A percentile compares a stretch with the other conserved stretches of the same genome.
Evolutionary conservation across 2,888 invertebrate genomes (phyloP).

Genomic region (Lepidocyrtoides sp.): DNA sequence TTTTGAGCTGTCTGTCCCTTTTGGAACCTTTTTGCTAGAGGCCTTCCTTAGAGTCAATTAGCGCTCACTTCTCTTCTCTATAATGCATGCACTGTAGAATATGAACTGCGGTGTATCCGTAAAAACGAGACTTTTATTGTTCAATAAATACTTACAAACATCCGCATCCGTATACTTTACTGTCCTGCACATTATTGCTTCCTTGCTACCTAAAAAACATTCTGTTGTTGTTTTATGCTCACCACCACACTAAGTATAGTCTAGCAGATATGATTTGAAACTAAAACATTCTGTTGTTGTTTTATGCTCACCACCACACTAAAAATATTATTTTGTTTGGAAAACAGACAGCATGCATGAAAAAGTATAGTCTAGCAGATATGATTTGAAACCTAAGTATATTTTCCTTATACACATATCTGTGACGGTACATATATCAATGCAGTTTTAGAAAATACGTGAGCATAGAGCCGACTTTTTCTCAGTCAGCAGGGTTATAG

Average conservation of each 20-base stretch:
- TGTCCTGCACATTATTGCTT: constrained; percentile 9
- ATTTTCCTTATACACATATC: too few relatives aligned
- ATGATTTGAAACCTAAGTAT: neutral
- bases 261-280: too few relatives aligned
- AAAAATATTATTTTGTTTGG: neutral
- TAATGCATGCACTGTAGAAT: neutral
- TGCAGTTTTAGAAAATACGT: too few relatives aligned
- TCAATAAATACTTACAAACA: neutral
- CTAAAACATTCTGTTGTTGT: too few relatives aligned
- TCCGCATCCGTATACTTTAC: constrained; percentile 29
- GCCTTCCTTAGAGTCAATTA: constrained; percentile 72
- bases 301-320: neutral
- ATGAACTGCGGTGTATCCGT: constrained; percentile 10
- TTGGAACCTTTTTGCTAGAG: constrained; percentile 65
- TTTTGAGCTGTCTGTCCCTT: constrained; percentile 26
- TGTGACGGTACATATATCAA: too few relatives aligned
- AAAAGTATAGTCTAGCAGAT: too few relatives aligned
- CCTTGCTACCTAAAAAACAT: constrained; percentile 12
- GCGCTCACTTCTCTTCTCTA: constrained; percentile 11
- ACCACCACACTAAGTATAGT: neutral
- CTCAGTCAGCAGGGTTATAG: too few relatives aligned
- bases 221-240: neutral
- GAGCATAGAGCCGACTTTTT: too few relatives aligned
- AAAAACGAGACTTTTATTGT: constrained; percentile 42
- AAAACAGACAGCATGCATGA: neutral